A percentile compares a stretch with the other conserved stretches of the same genome.
Evolutionary conservation across 2,888 invertebrate genomes (phyloP).

Genomic region (Platycnemis pennipes): DNA sequence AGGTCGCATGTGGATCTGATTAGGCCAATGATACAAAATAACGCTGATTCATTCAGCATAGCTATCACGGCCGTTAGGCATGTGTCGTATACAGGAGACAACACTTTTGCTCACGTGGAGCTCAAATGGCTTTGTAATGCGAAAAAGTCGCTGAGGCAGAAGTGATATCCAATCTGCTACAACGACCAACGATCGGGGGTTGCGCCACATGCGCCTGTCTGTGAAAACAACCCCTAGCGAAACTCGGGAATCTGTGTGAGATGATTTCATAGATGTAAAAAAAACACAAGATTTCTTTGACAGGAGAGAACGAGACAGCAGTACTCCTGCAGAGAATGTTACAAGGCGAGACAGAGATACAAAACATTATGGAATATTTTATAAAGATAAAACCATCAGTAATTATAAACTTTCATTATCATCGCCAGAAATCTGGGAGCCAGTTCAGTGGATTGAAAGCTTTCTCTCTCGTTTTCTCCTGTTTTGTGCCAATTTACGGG

Average conservation of each 20-base stretch:
- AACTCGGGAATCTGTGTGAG: not conserved
- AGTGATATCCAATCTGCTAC: not conserved
- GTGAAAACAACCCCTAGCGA: not conserved
- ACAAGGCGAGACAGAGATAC: too few relatives aligned
- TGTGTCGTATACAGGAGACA: not conserved
- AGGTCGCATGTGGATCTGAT: not conserved
- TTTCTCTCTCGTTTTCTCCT: too few relatives aligned
- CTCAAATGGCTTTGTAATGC: not conserved
- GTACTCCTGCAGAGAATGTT: not conserved
- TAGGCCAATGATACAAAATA: not conserved
- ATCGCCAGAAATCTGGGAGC: too few relatives aligned
- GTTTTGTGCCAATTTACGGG: too few relatives aligned
- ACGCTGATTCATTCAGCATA: not conserved
- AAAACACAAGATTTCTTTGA: not conserved
- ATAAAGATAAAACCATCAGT: too few relatives aligned
- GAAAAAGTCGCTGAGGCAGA: not conserved
- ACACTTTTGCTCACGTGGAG: not conserved
- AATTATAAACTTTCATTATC: too few relatives aligned
- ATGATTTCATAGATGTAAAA: not conserved
- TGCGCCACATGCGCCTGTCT: not conserved
- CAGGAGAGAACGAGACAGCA: not conserved
- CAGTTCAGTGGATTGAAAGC: too few relatives aligned
- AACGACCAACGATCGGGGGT: not conserved
- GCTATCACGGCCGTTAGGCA: not conserved
- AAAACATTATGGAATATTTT: too few relatives aligned